Conservation (phyloP, 1,140 invertebrate genomes). For the Meloidogyne hapla region DNA sequence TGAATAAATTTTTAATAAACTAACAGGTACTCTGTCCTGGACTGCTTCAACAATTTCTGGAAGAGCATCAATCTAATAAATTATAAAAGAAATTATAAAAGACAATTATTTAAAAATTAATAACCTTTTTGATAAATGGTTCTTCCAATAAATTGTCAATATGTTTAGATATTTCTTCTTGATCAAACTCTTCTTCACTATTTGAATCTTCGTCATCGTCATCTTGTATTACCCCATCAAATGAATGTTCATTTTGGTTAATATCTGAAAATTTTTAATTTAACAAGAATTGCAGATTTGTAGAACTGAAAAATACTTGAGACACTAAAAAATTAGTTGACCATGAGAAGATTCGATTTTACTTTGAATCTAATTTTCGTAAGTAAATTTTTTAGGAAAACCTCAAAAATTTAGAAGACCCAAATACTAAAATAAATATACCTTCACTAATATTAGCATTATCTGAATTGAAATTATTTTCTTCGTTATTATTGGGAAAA, state of each 20-base stretch:
- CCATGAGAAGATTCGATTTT: too few species aligned
- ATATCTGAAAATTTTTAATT: not conserved
- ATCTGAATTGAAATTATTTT: not conserved
- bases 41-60: conserved; percentile 79
- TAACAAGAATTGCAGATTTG: not conserved
- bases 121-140: conserved; percentile 21
- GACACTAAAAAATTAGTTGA: too few species aligned
- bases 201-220: not conserved
- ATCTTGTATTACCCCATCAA: not conserved
- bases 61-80: conserved; percentile 78
- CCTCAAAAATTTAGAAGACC: too few species aligned
- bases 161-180: not conserved
- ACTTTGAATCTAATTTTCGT: too few species aligned
- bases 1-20: conserved; percentile 6
- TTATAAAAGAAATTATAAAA: not conserved
- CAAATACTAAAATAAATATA: too few species aligned
- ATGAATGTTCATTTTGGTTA: not conserved
- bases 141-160: conserved; percentile 29
- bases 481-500: not conserved
- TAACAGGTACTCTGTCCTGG: conserved; percentile 66
- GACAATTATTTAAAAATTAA: not conserved
- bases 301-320: too few species aligned
- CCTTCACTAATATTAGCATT: not conserved
- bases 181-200: not conserved
- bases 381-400: too few species aligned